These are phyloP conservation scores for Argyresthia albistria DNA, from an alignment of 2,888 invertebrate genomes.

Conservation along the genomic window DNA sequence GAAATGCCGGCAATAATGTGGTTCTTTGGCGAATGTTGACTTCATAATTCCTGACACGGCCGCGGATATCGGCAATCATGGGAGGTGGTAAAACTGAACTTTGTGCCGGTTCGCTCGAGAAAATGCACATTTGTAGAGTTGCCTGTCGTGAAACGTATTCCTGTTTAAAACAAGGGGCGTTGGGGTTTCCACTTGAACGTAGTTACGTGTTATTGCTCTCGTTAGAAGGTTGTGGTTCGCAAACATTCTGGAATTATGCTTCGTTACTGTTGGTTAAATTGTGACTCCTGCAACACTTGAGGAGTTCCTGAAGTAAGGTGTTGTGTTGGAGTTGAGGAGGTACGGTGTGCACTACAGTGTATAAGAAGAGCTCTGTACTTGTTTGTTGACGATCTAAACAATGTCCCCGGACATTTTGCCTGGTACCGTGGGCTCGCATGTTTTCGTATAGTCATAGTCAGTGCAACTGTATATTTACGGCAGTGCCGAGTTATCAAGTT, in stretches of 20 bases:
- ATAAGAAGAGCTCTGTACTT: not conserved
- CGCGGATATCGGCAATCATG: slow-evolving; percentile 50
- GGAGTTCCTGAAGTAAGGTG: not conserved
- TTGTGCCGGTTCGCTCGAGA: slow-evolving; percentile 41
- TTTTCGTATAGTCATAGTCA: slow-evolving; percentile 46
- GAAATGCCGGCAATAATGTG: slow-evolving; percentile 54
- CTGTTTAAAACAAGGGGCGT: slow-evolving; percentile 55
- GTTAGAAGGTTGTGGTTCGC: slow-evolving; percentile 42
- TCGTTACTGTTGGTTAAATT: not conserved
- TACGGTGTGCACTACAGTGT: not conserved
- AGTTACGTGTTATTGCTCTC: slow-evolving; percentile 59
- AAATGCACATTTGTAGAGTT: slow-evolving; percentile 58
- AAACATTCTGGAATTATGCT: slow-evolving; percentile 29
- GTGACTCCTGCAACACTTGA: slow-evolving; percentile 18
- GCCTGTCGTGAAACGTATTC: slow-evolving; percentile 57
- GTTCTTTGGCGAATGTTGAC: slow-evolving; percentile 46
- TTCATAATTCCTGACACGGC: slow-evolving; percentile 48
- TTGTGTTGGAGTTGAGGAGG: not conserved
- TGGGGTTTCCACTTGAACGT: slow-evolving; percentile 41
- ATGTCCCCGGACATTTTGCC: slow-evolving; percentile 49
- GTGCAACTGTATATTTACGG: slow-evolving; percentile 54
- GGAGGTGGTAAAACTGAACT: slow-evolving; percentile 57
- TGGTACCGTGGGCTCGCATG: slow-evolving; percentile 51
- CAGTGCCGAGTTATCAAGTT: slow-evolving; percentile 56
- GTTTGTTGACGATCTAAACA: slow-evolving; percentile 40